Evolutionary conservation across 2,113 vertebrate species (phyloP), one percentile per base, ranked within the genome.

Genomic region (Anguilla japonica): DNA sequence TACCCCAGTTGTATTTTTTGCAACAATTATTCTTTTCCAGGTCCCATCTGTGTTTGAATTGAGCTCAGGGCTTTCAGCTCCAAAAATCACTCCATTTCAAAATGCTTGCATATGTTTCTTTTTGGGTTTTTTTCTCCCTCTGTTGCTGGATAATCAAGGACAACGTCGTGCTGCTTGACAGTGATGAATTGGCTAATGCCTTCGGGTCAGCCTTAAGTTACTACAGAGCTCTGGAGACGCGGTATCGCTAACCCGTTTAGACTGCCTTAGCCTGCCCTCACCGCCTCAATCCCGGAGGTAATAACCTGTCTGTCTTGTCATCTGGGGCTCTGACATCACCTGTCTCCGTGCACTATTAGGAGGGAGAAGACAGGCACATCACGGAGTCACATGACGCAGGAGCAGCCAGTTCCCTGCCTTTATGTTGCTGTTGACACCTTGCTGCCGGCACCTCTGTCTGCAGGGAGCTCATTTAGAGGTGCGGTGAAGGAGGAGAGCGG

Each of bases 241-340:
- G 2, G 15, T 71, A 8, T 22, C 63, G 26, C 63, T 71, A 71
- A 71, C 63, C 26, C 22, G 20, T 26, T 71, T 11, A n/a, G 16
- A 71, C 9, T n/a, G 22, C 20, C 63, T n/a, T 20, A 71, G 3
- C 22, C 20, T 7, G 16, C 3, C 57, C 18, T 60, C 60, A 22
- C 81, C 2, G 22, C 43, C 16, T 29, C 29, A 57, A 88, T 86
- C 87, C 91, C 87, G 89, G 87, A 83, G 79, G 78, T 84, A 91
- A 93, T 93, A 91, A 92, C 87, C 87, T 91, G 46, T 43, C 71
- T 75, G 46, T 85, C 82, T 41, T 39, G 40, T 84, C 50, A 83
- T 53, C 79, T 81, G 56, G 57, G 56, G 50, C 82, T 1, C n/a
- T 87, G 85, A 89, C 13, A 8, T 80, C 88, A 88, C 87, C 87